Base-by-base conservation (phyloP, 1,140 invertebrate species). In the Eciton burchellii region DNA sequence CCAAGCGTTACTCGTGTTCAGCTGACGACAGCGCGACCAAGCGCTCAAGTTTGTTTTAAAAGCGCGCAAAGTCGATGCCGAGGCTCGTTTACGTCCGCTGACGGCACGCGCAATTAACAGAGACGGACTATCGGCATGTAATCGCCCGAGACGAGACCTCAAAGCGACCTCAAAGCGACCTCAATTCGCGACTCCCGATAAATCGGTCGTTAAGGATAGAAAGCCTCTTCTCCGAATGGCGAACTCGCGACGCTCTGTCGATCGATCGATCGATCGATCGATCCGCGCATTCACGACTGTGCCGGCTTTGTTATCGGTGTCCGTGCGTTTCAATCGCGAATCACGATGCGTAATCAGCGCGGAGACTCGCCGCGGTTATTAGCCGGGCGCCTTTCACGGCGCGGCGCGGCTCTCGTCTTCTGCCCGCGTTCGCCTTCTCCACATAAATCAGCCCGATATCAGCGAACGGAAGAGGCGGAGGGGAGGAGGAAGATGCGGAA, bases 181-280 rank as follows among this genome's bases (percentile, higher is more conserved):
- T 79, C 74, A 24, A 79, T 79, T 35, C 29, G 12, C 74, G 14
- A 62, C 35, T 47, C 74, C 68, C 52, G 68, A 79, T 79, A 68
- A 79, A 79, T 79, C 49, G 74, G 63, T 79, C 74, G 74, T 79
- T 79, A 57, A 79, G 63, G 63, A 79, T 70, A 70, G 74, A 68
- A 79, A 70, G 74, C 63, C 41, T 77, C 62, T 65, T 56, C 21
- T 68, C 49, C 19, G 62, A 68, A 68, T 54, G 41, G 19, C 21
- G 47, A 62, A 5, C 24, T 19, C 26, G 26, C 66, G 49, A 5
- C 21, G 8, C 26, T 49, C 45, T 12, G 12, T 4, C 43, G 56
- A 35, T 1, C 47, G 24, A 26, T 21, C 16, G 26, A 41, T 21
- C 16, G 26, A 41, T 4, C 43, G 56, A 35, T 1, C 47, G 24